These are phyloP conservation scores for Melangyna quadrimaculata DNA, from an alignment of 2,888 invertebrate genomes.

Conservation along the genomic window DNA sequence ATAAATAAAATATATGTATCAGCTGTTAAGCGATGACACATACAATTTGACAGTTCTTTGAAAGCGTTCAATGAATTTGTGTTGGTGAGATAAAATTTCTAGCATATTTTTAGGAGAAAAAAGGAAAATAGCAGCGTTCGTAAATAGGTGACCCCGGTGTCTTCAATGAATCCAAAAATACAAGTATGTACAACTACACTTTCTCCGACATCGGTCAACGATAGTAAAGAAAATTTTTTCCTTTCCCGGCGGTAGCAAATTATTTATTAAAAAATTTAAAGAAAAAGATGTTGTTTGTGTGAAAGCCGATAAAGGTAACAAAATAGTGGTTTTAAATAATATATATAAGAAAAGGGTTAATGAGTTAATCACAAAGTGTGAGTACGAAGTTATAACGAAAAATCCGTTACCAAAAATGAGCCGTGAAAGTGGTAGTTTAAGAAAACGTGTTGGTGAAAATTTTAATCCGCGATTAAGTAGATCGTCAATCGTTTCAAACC, in stretches of 20 bases:
- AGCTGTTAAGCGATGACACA: slow-evolving; percentile 44
- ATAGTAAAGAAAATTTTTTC: no score
- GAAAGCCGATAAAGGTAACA: not conserved
- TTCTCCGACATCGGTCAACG: no score
- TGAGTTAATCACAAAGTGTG: not conserved
- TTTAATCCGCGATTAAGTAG: no score
- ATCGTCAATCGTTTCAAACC: not conserved
- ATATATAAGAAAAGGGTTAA: not conserved
- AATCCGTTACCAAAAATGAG: not conserved
- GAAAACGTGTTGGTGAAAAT: not conserved
- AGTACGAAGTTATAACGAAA: not conserved
- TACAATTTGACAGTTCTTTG: slow-evolving; percentile 23
- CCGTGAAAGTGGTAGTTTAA: not conserved
- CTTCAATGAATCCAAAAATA: no score
- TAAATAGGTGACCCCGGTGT: not conserved
- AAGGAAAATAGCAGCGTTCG: not conserved
- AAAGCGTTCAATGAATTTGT: not conserved
- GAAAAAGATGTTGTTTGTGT: no score
- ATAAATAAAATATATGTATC: slow-evolving; percentile 46
- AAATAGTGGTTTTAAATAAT: not conserved
- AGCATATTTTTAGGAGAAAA: slow-evolving; percentile 23
- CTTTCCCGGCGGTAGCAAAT: no score
- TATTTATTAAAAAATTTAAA: no score
- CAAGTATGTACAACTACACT: no score
- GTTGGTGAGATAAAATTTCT: not conserved